phyloP scores from a whole-genome alignment of 1,140 invertebrate species.

The Drosophila littoralis region DNA sequence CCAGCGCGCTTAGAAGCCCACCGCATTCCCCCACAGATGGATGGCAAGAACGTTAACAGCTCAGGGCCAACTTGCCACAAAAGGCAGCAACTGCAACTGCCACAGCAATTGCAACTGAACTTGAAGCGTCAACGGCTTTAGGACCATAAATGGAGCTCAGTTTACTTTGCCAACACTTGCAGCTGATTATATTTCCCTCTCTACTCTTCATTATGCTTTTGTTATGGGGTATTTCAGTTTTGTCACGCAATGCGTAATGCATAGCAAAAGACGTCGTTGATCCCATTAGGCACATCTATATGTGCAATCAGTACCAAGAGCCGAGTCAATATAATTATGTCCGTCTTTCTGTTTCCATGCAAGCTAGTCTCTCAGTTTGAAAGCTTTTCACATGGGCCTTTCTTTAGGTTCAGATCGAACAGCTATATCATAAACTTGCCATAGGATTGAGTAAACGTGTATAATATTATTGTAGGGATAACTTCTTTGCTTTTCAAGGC shows the following conservation, averaged over 20 bases:
- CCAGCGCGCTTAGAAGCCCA: constrained; percentile 23
- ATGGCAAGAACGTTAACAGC: constrained; percentile 4
- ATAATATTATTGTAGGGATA: too few species aligned
- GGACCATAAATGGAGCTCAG: constrained; percentile 56
- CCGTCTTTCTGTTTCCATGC: constrained; percentile 6
- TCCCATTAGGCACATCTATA: too few species aligned
- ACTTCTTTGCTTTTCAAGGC: too few species aligned
- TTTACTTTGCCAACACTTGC: constrained; percentile 35
- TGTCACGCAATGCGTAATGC: too few species aligned
- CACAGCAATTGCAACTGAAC: constrained; percentile 55
- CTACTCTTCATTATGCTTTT: not conserved
- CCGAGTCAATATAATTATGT: too few species aligned
- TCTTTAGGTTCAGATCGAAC: too few species aligned
- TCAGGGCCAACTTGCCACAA: constrained; percentile 33
- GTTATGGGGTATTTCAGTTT: not conserved
- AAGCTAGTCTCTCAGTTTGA: too few species aligned
- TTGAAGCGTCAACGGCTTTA: constrained; percentile 56
- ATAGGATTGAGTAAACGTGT: too few species aligned
- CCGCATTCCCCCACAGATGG: constrained; percentile 1
- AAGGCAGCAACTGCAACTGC: constrained; percentile 41
- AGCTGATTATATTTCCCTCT: constrained; percentile 12
- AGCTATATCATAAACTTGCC: too few species aligned
- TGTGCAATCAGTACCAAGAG: too few species aligned
- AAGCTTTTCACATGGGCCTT: too few species aligned
- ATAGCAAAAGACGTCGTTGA: too few species aligned